Conservation (phyloP, 2,888 invertebrate genomes). For the Branchellion lobata region DNA sequence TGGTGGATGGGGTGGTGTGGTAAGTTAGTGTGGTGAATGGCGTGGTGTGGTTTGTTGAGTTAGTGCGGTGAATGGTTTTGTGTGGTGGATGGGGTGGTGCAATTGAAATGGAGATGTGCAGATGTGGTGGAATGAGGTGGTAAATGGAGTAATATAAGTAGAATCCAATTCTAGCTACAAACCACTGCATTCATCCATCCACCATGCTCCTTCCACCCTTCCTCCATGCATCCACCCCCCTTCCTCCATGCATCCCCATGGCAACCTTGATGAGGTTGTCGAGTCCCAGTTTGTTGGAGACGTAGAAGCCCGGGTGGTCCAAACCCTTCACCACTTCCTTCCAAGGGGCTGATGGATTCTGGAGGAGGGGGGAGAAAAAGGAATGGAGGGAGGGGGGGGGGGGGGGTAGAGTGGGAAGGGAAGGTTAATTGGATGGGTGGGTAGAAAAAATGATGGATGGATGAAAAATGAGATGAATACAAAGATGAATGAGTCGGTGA, state of each 20-base stretch:
- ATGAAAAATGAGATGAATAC: neutral
- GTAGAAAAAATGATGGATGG: neutral
- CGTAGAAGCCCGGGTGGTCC: constrained; percentile 80
- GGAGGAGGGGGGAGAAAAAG: neutral
- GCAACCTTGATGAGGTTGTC: constrained; percentile 72
- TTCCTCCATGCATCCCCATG: constrained; percentile 66
- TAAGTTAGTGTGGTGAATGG: neutral
- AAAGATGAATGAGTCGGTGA: neutral
- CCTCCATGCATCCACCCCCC: no score
- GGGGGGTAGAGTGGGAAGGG: neutral
- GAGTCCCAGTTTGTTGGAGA: constrained; percentile 74
- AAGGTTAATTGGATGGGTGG: neutral
- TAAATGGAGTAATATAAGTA: no score
- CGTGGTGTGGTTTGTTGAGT: no score
- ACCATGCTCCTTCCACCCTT: neutral
- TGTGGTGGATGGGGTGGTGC: no score
- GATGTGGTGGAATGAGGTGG: no score
- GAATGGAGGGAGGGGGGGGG: neutral
- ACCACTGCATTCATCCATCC: neutral
- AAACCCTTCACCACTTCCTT: constrained; percentile 86
- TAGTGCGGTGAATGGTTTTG: no score
- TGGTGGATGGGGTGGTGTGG: neutral
- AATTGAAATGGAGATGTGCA: no score
- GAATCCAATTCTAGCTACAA: neutral
- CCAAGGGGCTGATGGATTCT: constrained; percentile 73